Evolutionary conservation across 2,888 invertebrate genomes (phyloP).

Genomic region (Folsomia candida): DNA sequence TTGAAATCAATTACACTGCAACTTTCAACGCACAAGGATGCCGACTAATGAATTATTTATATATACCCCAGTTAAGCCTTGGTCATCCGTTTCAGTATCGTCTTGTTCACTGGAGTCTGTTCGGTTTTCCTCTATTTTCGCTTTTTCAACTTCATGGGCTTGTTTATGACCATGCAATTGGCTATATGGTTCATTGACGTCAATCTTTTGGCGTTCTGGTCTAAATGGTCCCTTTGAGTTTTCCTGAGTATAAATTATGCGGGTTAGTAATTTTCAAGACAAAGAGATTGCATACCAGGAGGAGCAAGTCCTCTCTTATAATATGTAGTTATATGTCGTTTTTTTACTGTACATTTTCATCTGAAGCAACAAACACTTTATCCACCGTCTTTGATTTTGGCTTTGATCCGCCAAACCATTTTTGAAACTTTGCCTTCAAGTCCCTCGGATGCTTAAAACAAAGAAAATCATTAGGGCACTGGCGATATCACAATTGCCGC

Average conservation of each 20-base stretch:
- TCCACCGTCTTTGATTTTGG: slow-evolving; percentile 54
- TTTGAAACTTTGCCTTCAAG: slow-evolving; percentile 90
- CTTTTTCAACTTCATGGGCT: slow-evolving; percentile 18
- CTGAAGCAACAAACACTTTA: slow-evolving; percentile 54
- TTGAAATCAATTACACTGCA: neutral
- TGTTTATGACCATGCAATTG: slow-evolving; percentile 19
- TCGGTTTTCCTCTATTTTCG: slow-evolving; percentile 39
- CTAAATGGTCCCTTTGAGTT: slow-evolving; percentile 50
- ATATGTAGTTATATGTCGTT: too few species aligned
- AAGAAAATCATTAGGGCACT: too few species aligned
- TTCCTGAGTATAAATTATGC: slow-evolving; percentile 28
- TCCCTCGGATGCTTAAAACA: slow-evolving; percentile 98
- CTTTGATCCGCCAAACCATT: slow-evolving; percentile 66
- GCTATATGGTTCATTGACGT: slow-evolving; percentile 28
- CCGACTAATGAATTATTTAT: too few species aligned
- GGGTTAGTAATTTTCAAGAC: neutral
- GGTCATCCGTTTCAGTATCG: slow-evolving; percentile 62
- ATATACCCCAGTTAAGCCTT: slow-evolving; percentile 63
- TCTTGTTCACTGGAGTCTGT: slow-evolving; percentile 40
- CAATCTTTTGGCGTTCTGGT: slow-evolving; percentile 45
- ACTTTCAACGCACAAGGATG: too few species aligned
- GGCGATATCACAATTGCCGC: too few species aligned
- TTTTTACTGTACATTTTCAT: slow-evolving; percentile 50
- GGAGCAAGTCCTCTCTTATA: slow-evolving; percentile 1
- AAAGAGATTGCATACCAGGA: neutral